Percentiles rank a stretch among this genome's conserved stretches.
phyloP scores from a whole-genome alignment of 2,888 invertebrate genomes.

The Epinotia demarniana region DNA sequence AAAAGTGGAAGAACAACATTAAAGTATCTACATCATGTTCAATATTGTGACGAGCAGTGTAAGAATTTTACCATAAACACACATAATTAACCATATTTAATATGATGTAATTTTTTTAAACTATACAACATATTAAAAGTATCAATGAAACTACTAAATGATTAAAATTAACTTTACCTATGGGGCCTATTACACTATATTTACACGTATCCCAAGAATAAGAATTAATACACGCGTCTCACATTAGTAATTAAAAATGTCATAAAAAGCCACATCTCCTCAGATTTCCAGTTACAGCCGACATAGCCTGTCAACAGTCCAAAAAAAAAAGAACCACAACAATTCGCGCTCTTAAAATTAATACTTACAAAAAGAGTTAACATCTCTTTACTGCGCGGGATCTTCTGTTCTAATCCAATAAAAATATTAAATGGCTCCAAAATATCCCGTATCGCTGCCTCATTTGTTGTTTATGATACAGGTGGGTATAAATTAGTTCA shows the following conservation, averaged over 20 bases:
- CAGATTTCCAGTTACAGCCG: constrained; percentile 49
- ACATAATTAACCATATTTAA: too few relatives aligned
- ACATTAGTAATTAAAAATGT: neutral
- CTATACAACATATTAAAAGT: too few relatives aligned
- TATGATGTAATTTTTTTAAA: too few relatives aligned
- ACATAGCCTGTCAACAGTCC: constrained; percentile 57
- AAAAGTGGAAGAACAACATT: neutral
- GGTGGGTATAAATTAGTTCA: constrained; percentile 82
- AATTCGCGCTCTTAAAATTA: constrained; percentile 62
- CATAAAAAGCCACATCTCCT: neutral
- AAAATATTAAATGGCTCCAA: constrained; percentile 66
- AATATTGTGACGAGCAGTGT: neutral
- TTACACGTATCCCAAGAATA: too few relatives aligned
- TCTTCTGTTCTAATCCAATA: constrained; percentile 56
- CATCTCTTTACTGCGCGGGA: constrained; percentile 59
- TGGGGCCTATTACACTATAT: too few relatives aligned
- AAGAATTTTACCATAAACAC: too few relatives aligned
- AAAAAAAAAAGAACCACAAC: constrained; percentile 61
- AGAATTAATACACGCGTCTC: neutral
- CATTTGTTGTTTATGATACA: constrained; percentile 79
- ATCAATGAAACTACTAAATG: too few relatives aligned
- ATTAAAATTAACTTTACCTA: too few relatives aligned
- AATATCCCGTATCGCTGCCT: constrained; percentile 64
- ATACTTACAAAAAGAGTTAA: constrained; percentile 66
- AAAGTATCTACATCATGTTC: neutral